phyloP scores from a whole-genome alignment of 2,113 vertebrate species.

The Paramormyrops kingsleyae region DNA sequence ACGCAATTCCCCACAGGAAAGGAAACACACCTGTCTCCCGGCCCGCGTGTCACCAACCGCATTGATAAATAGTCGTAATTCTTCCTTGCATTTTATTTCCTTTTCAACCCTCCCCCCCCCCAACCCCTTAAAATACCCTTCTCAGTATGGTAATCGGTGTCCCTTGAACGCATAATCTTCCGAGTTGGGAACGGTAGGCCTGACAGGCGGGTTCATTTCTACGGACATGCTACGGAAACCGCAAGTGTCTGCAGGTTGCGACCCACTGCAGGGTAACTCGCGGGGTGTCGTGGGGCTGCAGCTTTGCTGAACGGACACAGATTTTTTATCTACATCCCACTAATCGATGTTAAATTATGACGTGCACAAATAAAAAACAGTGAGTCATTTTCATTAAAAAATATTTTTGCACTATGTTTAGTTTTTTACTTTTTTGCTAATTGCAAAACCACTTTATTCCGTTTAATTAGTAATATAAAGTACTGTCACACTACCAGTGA shows the following conservation, averaged over 20 bases:
- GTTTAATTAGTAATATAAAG: neutral
- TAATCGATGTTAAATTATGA: neutral
- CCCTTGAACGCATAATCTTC: neutral
- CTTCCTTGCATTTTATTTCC: conserved; percentile 17
- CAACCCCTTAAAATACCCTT: conserved; percentile 1
- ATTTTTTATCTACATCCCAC: conserved; percentile 26
- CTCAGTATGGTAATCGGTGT: neutral
- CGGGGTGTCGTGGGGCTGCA: neutral
- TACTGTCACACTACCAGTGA: neutral
- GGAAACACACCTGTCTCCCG: conserved; percentile 38
- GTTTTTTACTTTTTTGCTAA: neutral
- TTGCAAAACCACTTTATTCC: neutral
- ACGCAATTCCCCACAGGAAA: conserved; percentile 40
- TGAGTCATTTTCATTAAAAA: conserved; percentile 5
- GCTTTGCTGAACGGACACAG: neutral
- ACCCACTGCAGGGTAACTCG: neutral
- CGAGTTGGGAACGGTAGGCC: neutral
- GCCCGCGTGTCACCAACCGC: conserved; percentile 4
- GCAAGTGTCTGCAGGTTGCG: neutral
- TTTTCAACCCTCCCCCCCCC: neutral
- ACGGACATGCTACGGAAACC: neutral
- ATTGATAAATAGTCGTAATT: conserved; percentile 24
- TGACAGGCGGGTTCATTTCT: neutral
- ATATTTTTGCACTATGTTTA: neutral
- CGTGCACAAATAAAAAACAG: neutral